These are phyloP conservation scores for Ctenochaetus hawaiiensis DNA, from an alignment of 2,797 vertebrate species.

Conservation along the genomic window DNA sequence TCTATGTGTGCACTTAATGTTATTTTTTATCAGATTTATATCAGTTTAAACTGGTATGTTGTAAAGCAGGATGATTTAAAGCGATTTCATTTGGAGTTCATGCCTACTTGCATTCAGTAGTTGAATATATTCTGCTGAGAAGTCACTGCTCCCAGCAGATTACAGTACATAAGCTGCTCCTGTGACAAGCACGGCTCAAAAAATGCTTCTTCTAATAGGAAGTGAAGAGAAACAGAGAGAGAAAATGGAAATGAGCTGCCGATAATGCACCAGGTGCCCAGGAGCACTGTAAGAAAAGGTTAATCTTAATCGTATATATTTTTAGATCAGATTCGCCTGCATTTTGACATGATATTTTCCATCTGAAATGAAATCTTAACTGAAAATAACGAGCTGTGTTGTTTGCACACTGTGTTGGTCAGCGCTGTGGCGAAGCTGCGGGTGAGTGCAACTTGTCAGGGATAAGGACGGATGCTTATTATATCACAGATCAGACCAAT, in stretches of 20 bases:
- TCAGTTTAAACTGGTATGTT: not conserved
- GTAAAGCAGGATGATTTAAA: not conserved
- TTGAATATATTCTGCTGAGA: not conserved
- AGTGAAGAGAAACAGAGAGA: not conserved
- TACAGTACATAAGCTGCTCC: not conserved
- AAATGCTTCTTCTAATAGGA: not conserved
- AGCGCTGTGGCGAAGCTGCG: not conserved
- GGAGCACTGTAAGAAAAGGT: not conserved
- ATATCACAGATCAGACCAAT: slow-evolving; percentile 44
- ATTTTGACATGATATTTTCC: not conserved
- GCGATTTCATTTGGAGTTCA: not conserved
- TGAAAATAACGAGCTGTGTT: slow-evolving; percentile 14
- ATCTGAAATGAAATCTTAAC: not conserved
- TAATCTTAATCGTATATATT: not conserved
- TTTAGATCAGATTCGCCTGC: not conserved
- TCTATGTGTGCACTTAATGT: too few species aligned
- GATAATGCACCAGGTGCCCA: not conserved
- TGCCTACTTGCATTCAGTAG: not conserved
- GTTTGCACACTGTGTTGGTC: not conserved
- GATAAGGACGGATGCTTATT: slow-evolving; percentile 22
- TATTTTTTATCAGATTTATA: not conserved
- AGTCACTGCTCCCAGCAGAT: not conserved
- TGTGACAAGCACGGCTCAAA: not conserved
- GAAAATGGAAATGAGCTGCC: slow-evolving; percentile 5
- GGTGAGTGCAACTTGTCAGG: slow-evolving; percentile 30